Base-by-base conservation (phyloP, 2,888 invertebrate genomes). In the Andrena marginata region DNA sequence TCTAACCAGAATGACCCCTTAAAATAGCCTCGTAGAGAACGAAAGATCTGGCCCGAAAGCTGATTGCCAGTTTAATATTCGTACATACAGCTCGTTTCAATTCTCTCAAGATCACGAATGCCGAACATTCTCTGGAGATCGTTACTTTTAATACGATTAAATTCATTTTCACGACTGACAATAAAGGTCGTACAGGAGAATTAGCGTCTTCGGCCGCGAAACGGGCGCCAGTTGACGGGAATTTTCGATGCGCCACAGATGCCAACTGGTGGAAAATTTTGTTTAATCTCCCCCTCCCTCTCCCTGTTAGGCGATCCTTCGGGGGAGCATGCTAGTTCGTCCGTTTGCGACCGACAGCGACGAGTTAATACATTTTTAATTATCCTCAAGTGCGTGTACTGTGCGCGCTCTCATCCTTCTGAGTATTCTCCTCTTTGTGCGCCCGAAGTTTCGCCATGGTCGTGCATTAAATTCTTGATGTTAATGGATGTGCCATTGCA, bases 361-460 rank as follows among this genome's bases (percentile, higher is more conserved):
- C 49, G 48, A 71, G 65, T 62, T 60, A 60, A 78, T 78, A 71
- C 65, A 78, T 80, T 80, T 80, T 80, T 78, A 80, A 80, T 78
- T 78, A 78, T 67, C 42, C 42, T 42, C 70, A 65, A 71, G 51
- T 67, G 59, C 49, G 70, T 70, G 64, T 62, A 60, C 51, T 23
- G 60, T 1, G 60, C 59, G 31, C 70, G 35, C 59, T 80, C 78
- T 51, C 29, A 56, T 49, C 59, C 70, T 80, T 70, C 64, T 51
- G 42, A 60, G 31, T 35, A 29, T 35, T 29, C 23, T 62, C 64
- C 31, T 33, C 71, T 67, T 72, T 71, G 71, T 63, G 23, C 62
- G 56, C 33, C 67, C 33, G 67, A 54, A 51, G 65, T 68, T 67
- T 72, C 71, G 16, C 54, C 67, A 48, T 42, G 31, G 26, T 51